Evolutionary conservation across 1,140 invertebrate genomes (phyloP), one percentile per base, ranked within the genome.

Genomic region (Hylaeus anthracinus): DNA sequence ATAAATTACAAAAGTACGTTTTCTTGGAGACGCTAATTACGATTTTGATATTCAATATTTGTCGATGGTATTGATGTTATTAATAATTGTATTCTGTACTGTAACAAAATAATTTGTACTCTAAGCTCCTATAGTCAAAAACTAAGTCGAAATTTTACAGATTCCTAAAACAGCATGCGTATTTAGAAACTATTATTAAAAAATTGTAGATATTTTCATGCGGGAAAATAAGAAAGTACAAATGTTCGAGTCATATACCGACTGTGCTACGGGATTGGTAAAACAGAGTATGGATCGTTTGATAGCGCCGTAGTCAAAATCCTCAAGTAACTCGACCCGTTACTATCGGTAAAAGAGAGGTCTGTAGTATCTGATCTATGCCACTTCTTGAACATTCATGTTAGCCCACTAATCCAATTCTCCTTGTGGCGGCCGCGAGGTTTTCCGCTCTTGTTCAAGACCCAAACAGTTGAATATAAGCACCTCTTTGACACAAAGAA

Each of bases 291-390:
- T 56, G 15, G 39, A 56, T 76, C 74, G 64, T 48, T 58, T 58
- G 53, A 41, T 67, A 69, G 74, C 74, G 74, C 74, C 64, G 14
- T 9, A 48, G 51, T 58, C 1, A 48, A 76, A 58, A 1, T 15
- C 5, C 1, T 4, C 12, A 76, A 76, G 14, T 60, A 43, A 41
- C 14, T 76, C 39, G 43, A 1, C 5, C 3, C 8, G 15, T 41
- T 69, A 12, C 53, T 5, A 39, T 76, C 74, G 74, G 26, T 76
- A 76, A 60, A 5, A n/a, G 26, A n/a, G 53, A 48, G 3, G 5
- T 2, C 74, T 76, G 64, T 5, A 75, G 45, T 8, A 2, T 45
- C 4, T 1, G 1, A n/a, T 2, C 3, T 14, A 9, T 14, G 15
- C 8, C 14, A 75, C 63, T 1, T 69, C 64, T 45, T 55, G 5